A percentile compares a stretch with the other conserved stretches of the same genome.
These are phyloP conservation scores for Abramis brama DNA, from an alignment of 2,113 vertebrate species.

Conservation along the genomic window DNA sequence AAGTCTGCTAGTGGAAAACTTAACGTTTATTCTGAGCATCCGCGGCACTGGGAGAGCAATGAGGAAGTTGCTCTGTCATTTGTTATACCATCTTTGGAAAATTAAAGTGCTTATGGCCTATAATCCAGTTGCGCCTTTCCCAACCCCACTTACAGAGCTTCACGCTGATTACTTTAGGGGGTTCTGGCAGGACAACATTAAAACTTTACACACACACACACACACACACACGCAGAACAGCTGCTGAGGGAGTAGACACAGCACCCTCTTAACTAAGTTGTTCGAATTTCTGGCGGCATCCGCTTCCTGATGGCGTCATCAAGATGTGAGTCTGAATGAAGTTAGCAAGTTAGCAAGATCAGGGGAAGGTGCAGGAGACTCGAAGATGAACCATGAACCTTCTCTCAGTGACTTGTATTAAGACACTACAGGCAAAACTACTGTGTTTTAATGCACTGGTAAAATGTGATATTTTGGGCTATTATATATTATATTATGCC, in stretches of 20 bases:
- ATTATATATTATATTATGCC: too few relatives aligned
- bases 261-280: slow-evolving; percentile 8
- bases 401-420: too few relatives aligned
- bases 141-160: slow-evolving; percentile 42
- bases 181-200: slow-evolving; percentile 75
- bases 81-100: slow-evolving; percentile 70
- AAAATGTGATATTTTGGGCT: too few relatives aligned
- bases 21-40: slow-evolving; percentile 52
- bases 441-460: too few relatives aligned
- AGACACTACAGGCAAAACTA: too few relatives aligned
- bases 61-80: slow-evolving; percentile 68
- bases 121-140: slow-evolving; percentile 77
- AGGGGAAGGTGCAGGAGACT: background rate
- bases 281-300: background rate
- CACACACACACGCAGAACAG: slow-evolving; percentile 42
- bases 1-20: slow-evolving; percentile 41
- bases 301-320: background rate
- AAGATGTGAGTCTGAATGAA: background rate
- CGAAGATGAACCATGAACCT: background rate
- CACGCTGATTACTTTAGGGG: slow-evolving; percentile 75
- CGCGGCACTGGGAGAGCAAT: slow-evolving; percentile 53
- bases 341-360: background rate
- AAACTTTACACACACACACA: slow-evolving; percentile 65
- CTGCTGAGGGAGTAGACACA: background rate
- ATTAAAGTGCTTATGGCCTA: slow-evolving; percentile 78